These are phyloP conservation scores for Natator depressus DNA, from an alignment of 2,113 vertebrate species.

Conservation along the genomic window DNA sequence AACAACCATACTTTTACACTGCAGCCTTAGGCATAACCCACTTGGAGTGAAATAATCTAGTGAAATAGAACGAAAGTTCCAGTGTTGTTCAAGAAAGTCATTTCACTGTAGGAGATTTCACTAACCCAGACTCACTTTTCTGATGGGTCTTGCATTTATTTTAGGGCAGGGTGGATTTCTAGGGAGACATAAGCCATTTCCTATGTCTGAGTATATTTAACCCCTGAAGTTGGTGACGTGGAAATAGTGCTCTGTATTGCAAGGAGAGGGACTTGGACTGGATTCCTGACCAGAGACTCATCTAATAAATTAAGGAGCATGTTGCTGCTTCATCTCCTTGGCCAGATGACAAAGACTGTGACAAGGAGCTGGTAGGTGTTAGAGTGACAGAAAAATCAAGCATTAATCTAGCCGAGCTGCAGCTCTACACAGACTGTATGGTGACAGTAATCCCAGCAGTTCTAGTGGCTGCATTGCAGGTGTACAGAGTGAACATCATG, in stretches of 20 bases:
- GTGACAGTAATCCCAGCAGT: neutral
- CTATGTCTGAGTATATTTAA: neutral
- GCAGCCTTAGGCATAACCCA: neutral
- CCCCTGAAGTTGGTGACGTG: neutral
- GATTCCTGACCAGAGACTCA: neutral
- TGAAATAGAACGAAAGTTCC: neutral
- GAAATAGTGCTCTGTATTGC: neutral
- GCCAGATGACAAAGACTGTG: neutral
- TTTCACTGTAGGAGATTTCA: neutral
- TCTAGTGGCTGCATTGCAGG: neutral
- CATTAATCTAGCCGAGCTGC: neutral
- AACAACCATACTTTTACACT: neutral
- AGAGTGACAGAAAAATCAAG: neutral
- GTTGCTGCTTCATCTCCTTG: neutral
- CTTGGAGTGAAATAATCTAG: neutral
- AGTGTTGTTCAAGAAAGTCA: neutral
- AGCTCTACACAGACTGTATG: neutral
- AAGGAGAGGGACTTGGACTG: no score
- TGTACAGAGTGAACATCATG: neutral
- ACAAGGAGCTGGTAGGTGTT: neutral
- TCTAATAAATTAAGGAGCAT: neutral
- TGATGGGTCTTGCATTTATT: accelerated
- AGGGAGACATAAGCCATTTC: accelerated
- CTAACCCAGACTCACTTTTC: neutral
- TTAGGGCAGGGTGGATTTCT: accelerated